Base-by-base conservation (phyloP, 2,797 vertebrate species). In the Melanotaenia pygmaea region DNA sequence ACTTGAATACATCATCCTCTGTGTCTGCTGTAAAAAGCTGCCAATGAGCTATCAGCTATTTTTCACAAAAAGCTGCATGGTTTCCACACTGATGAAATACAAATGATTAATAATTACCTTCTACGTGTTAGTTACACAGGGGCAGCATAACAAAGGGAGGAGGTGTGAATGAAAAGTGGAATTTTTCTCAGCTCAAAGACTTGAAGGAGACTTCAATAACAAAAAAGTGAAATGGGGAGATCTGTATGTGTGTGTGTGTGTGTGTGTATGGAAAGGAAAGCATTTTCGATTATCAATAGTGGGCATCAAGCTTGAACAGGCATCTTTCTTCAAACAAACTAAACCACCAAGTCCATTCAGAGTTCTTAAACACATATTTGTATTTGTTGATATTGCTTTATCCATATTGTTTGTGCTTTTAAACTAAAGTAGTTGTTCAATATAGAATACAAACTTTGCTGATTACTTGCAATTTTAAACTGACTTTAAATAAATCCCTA, bases 41-140 rank as follows among this genome's bases (percentile, higher is more conserved):
- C 59, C 37, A 54, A 54, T 70, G 38, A 54, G 34, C 28, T 62
- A 30, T 71, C 70, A 69, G 59, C 70, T 64, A 58, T 75, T 74
- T 73, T 47, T 64, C 59, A 76, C 34, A 70, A 70, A 50, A 75
- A 76, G 70, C 76, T 64, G 70, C 66, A 67, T 77, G 26, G 20
- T 81, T 85, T 83, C 79, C 53, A 40, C 35, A 20, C 53, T 73
- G 72, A 87, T 91, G 72, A 90, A 87, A 92, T 81, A 90, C 85
- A 56, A 70, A 88, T 85, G 64, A 83, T 86, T 77, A 81, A 88
- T 89, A 89, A 91, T 88, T 79, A 79, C 80, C 65, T 64, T 83
- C 84, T 84, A 81, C 59, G 79, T 82, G 71, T 78, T 77, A 45
- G 51, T 85, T 78, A 70, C 62, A 74, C 59, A 59, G 61, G 65